These are phyloP conservation scores for Pardosa pseudoannulata DNA, from an alignment of 2,888 invertebrate species.

Conservation along the genomic window DNA sequence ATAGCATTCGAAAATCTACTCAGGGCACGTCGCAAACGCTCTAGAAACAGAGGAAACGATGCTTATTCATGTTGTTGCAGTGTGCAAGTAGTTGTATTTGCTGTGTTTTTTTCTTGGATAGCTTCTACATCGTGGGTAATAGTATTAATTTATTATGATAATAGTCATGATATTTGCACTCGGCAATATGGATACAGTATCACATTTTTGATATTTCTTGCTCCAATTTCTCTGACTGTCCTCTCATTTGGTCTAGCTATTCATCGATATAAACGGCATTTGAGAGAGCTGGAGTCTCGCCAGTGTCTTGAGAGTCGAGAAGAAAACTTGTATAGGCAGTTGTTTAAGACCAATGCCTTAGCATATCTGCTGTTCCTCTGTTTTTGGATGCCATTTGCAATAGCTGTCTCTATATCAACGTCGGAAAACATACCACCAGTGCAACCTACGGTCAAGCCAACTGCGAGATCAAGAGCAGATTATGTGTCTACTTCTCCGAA, in stretches of 20 bases:
- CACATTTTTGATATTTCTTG: constrained; percentile 64
- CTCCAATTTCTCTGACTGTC: constrained; percentile 54
- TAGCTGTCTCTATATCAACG: constrained; percentile 56
- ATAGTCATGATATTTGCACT: constrained; percentile 59
- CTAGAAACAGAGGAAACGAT: constrained; percentile 29
- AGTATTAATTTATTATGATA: constrained; percentile 53
- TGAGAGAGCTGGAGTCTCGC: constrained; percentile 55
- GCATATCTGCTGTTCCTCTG: constrained; percentile 71
- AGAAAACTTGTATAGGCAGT: constrained; percentile 70
- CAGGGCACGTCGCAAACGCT: constrained; percentile 58
- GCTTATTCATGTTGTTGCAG: constrained; percentile 65
- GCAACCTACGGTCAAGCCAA: neutral
- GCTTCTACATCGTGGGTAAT: constrained; percentile 50
- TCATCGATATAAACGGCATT: constrained; percentile 55
- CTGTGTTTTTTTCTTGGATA: constrained; percentile 67
- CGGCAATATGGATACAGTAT: constrained; percentile 62
- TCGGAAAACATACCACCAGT: constrained; percentile 18
- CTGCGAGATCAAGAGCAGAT: neutral
- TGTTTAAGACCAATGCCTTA: constrained; percentile 71
- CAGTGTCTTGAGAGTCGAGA: constrained; percentile 71
- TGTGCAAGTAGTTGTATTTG: constrained; percentile 53
- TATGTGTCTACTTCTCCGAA: constrained; percentile 34
- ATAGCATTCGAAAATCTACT: constrained; percentile 72
- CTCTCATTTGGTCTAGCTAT: constrained; percentile 59
- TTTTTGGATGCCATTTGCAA: constrained; percentile 72